Percentiles rank a stretch among this genome's conserved stretches.
These are phyloP conservation scores for Bruchidius siliquastri DNA, from an alignment of 2,888 invertebrate species.

Conservation along the genomic window DNA sequence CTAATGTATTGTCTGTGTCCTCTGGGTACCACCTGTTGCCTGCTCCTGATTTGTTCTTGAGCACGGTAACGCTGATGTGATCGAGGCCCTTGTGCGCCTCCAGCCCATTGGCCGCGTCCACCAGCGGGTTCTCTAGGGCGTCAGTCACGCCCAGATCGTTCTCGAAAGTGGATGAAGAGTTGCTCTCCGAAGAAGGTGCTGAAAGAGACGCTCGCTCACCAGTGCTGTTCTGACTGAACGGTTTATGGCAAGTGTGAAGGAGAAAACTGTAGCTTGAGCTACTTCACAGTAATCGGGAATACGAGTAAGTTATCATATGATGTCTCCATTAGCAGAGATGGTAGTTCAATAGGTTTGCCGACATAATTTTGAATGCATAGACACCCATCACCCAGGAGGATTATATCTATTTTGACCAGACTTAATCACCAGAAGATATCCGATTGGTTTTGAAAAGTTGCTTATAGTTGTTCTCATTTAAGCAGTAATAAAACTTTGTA, in stretches of 20 bases:
- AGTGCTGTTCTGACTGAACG: slow-evolving; percentile 1
- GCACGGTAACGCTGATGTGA: slow-evolving; percentile 45
- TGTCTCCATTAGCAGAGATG: too few species aligned
- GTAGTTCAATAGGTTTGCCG: too few species aligned
- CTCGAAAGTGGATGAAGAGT: slow-evolving; percentile 51
- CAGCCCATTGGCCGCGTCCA: slow-evolving; percentile 52
- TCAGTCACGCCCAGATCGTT: slow-evolving; percentile 50
- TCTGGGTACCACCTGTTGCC: slow-evolving; percentile 37
- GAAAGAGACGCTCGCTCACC: slow-evolving; percentile 52
- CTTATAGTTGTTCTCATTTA: too few species aligned
- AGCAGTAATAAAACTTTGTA: too few species aligned
- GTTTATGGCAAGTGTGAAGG: neutral
- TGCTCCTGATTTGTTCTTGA: slow-evolving; percentile 42
- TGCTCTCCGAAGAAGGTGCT: slow-evolving; percentile 50
- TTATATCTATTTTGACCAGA: too few species aligned
- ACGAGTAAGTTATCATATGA: too few species aligned
- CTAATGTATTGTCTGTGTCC: slow-evolving; percentile 28
- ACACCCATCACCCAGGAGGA: too few species aligned
- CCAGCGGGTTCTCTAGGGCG: slow-evolving; percentile 52
- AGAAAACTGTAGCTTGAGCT: neutral
- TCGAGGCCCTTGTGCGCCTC: slow-evolving; percentile 51
- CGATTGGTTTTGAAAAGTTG: too few species aligned
- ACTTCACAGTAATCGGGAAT: neutral
- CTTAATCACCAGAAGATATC: too few species aligned
- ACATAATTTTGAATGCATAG: too few species aligned